These are phyloP conservation scores for Ypsolopha scabrella DNA, from an alignment of 2,888 invertebrate genomes.

Conservation along the genomic window DNA sequence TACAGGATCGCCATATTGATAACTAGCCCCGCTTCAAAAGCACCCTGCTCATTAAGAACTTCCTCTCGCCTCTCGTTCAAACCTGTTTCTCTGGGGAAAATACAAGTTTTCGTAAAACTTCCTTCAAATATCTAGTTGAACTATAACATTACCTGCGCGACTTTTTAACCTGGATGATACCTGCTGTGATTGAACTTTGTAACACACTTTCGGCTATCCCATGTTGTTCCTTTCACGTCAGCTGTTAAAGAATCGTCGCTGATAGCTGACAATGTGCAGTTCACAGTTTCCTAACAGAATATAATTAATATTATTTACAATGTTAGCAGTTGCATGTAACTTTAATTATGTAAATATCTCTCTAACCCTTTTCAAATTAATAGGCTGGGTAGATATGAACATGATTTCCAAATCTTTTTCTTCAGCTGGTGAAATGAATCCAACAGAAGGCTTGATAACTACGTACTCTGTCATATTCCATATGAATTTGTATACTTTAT, in stretches of 20 bases:
- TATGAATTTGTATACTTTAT: conserved; percentile 53
- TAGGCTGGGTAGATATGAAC: conserved; percentile 40
- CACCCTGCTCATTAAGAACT: conserved; percentile 30
- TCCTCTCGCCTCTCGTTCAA: conserved; percentile 40
- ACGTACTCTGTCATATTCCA: conserved; percentile 41
- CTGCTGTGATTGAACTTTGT: conserved; percentile 41
- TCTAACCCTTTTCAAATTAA: conserved; percentile 33
- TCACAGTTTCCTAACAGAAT: conserved; percentile 31
- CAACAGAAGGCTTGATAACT: conserved; percentile 45
- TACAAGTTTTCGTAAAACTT: background rate
- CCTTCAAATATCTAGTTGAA: too few species aligned
- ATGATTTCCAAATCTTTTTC: conserved; percentile 58
- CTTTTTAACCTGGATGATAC: too few species aligned
- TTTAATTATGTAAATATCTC: conserved; percentile 1
- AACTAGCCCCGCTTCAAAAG: conserved; percentile 19
- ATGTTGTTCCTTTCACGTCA: conserved; percentile 43
- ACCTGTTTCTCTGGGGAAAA: conserved; percentile 27
- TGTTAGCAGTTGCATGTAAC: too few species aligned
- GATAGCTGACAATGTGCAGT: conserved; percentile 34
- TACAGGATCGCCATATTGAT: conserved; percentile 56
- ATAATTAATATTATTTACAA: too few species aligned
- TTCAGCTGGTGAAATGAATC: conserved; percentile 59
- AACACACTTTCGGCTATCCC: conserved; percentile 57
- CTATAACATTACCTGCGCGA: too few species aligned
- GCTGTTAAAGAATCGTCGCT: conserved; percentile 39